phyloP scores from a whole-genome alignment of 2,888 invertebrate species.

The Spodoptera littoralis region DNA sequence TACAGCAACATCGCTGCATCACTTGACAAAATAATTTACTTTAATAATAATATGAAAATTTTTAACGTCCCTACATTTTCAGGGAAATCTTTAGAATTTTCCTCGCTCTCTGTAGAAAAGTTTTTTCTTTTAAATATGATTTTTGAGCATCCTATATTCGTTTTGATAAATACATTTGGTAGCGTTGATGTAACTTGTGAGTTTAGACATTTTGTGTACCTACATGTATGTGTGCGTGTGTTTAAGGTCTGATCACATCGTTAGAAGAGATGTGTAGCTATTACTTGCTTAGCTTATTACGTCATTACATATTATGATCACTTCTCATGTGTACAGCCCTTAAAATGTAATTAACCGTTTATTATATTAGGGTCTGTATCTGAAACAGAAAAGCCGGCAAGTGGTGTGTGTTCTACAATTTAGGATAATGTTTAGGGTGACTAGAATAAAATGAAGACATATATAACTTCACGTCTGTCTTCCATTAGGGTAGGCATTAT shows the following conservation, averaged over 20 bases:
- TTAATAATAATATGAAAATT: conserved; percentile 39
- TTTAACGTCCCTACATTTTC: conserved; percentile 25
- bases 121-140: background rate
- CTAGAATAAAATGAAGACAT: no score
- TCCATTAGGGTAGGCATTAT: no score
- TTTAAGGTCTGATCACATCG: conserved; percentile 26
- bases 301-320: conserved; percentile 39
- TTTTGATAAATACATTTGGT: conserved; percentile 20
- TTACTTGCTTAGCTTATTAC: conserved; percentile 44
- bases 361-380: conserved; percentile 37
- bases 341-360: conserved; percentile 43
- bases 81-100: conserved; percentile 14
- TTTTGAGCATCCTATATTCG: conserved; percentile 3
- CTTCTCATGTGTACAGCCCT: conserved; percentile 35
- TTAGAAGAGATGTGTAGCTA: conserved; percentile 34
- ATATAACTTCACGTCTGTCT: no score
- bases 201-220: background rate
- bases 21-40: conserved; percentile 49
- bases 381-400: conserved; percentile 8
- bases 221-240: conserved; percentile 1
- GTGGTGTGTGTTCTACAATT: conserved; percentile 15
- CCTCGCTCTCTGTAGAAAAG: background rate
- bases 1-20: conserved; percentile 64
- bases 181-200: conserved; percentile 27
- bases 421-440: no score